Base-by-base conservation (phyloP, 2,113 vertebrate genomes). In the Callocephalon fimbriatum region DNA sequence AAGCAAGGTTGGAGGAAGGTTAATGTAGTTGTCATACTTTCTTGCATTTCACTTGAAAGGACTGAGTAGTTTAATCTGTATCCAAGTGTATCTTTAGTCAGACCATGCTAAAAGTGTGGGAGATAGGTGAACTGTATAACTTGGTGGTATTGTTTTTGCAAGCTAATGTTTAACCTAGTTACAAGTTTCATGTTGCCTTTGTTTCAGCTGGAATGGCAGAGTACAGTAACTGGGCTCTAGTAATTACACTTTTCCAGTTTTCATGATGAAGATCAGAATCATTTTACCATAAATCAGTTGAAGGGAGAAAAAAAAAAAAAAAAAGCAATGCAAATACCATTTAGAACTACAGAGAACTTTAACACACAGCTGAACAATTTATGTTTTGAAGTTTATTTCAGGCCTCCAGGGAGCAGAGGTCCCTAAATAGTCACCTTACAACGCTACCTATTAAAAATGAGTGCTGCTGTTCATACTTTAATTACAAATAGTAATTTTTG, bases 91-190 rank as follows among this genome's bases (percentile, higher is more conserved):
- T 54, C 51, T 87, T 94, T 86, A 58, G 37, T 72, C n/a, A n/a
- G 5, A 19, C 35, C 0, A 0, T 44, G 15, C 83, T 90, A 56
- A 16, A 83, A 82, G 15, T 51, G 15, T 88, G 66, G 44, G 47
- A 90, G 72, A 31, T 8, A 21, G 12, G 29, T 85, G 66, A 91
- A 63, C 86, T 89, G 23, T 88, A 1, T 73, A 76, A 83, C 78
- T 73, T n/a, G 19, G 26, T 89, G 48, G n/a, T 87, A 51, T 77
- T 95, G 78, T 90, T 95, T 86, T 84, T 76, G 54, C 47, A 73
- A 81, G 74, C 22, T 83, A 75, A 95, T 80, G 11, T 85, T 96
- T 95, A 95, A 88, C 77, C 68, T 78, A 12, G 75, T 50, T 83
- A 44, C 23, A 61, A 86, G 45, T 72, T 92, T 66, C 26, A 12